These are phyloP conservation scores for Chrysodeixis includens DNA, from an alignment of 2,888 invertebrate species.

Conservation along the genomic window DNA sequence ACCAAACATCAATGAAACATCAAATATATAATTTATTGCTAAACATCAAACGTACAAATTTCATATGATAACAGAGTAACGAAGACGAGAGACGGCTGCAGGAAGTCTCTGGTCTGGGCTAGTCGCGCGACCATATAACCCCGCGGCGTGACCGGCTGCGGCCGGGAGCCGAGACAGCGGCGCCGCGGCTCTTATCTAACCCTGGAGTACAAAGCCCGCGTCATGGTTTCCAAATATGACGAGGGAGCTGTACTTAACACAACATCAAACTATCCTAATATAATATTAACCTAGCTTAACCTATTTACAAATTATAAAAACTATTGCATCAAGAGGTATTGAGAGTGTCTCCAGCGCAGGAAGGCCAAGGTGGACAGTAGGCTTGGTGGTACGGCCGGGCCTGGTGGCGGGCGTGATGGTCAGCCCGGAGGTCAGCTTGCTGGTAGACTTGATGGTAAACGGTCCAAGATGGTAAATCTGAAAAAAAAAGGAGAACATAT, in stretches of 20 bases:
- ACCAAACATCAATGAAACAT: conserved; percentile 8
- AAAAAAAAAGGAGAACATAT: conserved; percentile 14
- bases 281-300: conserved; percentile 29
- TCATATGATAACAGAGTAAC: neutral
- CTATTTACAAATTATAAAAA: conserved; percentile 35
- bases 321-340: conserved; percentile 47
- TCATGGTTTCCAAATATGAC: conserved; percentile 17
- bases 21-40: neutral
- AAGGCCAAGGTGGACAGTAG: neutral
- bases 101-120: neutral
- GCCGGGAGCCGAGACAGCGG: neutral
- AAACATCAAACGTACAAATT: neutral
- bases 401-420: too few relatives aligned
- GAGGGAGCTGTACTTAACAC: conserved; percentile 19
- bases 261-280: conserved; percentile 21
- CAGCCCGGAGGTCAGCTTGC: too few relatives aligned
- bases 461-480: too few relatives aligned
- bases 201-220: conserved; percentile 15
- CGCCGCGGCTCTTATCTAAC: conserved; percentile 3
- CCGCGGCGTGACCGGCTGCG: neutral
- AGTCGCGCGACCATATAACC: neutral
- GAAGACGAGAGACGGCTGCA: neutral
- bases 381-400: too few relatives aligned
- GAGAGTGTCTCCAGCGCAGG: conserved; percentile 28
- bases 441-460: too few relatives aligned